These are phyloP conservation scores for Amphiprion clarkii DNA, from an alignment of 2,797 vertebrate species.

Conservation along the genomic window DNA sequence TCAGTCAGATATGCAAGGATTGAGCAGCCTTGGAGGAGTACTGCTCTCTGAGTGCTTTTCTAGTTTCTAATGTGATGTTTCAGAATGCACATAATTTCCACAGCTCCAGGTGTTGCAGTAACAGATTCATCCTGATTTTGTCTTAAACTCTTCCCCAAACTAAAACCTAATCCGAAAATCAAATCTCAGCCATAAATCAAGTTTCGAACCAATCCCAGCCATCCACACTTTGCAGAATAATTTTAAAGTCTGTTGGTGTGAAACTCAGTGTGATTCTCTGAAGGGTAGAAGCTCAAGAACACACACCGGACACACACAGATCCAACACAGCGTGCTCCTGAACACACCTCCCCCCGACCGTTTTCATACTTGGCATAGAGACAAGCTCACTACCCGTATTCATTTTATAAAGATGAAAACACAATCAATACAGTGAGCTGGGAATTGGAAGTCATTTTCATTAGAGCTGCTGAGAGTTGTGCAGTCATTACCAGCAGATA, in stretches of 20 bases:
- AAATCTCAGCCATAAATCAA: background rate
- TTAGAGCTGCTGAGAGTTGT: constrained; percentile 83
- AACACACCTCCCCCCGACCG: constrained; percentile 20
- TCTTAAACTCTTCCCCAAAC: constrained; percentile 1
- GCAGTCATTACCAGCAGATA: constrained; percentile 85
- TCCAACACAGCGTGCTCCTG: constrained; percentile 22
- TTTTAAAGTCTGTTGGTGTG: constrained; percentile 8
- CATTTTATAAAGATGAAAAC: constrained; percentile 87
- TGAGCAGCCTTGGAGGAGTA: no score
- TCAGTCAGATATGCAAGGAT: no score
- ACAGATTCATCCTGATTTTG: background rate
- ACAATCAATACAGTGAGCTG: constrained; percentile 86
- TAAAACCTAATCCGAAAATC: background rate
- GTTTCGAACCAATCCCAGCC: constrained; percentile 12
- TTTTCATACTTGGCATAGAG: constrained; percentile 69
- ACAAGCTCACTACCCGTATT: constrained; percentile 74
- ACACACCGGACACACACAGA: constrained; percentile 15
- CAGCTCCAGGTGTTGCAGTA: no score
- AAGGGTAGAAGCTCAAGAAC: constrained; percentile 40
- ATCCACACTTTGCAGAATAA: background rate
- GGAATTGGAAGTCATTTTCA: constrained; percentile 89
- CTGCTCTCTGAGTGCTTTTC: no score
- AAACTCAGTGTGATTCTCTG: constrained; percentile 34
- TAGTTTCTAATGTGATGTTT: no score
- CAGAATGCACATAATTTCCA: no score